Evolutionary conservation across 2,113 vertebrate genomes (phyloP).

Genomic region (Mormyrus iriodes): DNA sequence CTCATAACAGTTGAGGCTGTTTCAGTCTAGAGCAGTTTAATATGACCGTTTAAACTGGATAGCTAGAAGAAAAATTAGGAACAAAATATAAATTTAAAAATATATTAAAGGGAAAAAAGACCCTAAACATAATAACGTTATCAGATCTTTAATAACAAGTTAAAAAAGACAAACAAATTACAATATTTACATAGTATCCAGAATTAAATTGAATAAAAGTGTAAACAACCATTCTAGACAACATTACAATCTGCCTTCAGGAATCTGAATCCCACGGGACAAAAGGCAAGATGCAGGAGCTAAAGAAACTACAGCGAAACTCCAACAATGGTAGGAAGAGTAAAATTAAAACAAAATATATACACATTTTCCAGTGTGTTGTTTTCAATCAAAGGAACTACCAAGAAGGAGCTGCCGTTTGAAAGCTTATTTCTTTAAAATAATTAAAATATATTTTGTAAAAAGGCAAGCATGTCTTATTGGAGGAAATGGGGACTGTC

Average conservation of each 20-base stretch:
- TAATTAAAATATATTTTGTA: slow-evolving; percentile 42
- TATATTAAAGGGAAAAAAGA: background rate
- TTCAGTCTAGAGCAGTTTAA: background rate
- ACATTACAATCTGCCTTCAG: slow-evolving; percentile 70
- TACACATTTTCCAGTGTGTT: slow-evolving; percentile 73
- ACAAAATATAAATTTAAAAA: background rate
- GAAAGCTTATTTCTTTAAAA: slow-evolving; percentile 54
- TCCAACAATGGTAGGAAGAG: slow-evolving; percentile 48
- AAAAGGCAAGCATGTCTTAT: slow-evolving; percentile 50
- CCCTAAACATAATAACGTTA: slow-evolving; percentile 59
- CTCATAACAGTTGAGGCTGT: background rate
- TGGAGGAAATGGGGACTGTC: slow-evolving; percentile 31
- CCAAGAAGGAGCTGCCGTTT: slow-evolving; percentile 40
- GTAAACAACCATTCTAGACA: slow-evolving; percentile 91
- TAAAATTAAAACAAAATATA: slow-evolving; percentile 48
- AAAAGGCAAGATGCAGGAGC: slow-evolving; percentile 65
- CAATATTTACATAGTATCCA: slow-evolving; percentile 20
- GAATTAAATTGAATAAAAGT: slow-evolving; percentile 94
- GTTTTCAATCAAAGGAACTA: slow-evolving; percentile 20
- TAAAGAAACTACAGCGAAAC: slow-evolving; percentile 58
- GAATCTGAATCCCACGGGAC: slow-evolving; percentile 63
- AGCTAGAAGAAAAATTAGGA: background rate
- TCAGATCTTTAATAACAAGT: slow-evolving; percentile 99
- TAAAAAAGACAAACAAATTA: slow-evolving; percentile 54
- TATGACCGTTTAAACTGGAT: background rate